Evolutionary conservation across 1,140 invertebrate species (phyloP).

Genomic region (Drosophila rufa): DNA sequence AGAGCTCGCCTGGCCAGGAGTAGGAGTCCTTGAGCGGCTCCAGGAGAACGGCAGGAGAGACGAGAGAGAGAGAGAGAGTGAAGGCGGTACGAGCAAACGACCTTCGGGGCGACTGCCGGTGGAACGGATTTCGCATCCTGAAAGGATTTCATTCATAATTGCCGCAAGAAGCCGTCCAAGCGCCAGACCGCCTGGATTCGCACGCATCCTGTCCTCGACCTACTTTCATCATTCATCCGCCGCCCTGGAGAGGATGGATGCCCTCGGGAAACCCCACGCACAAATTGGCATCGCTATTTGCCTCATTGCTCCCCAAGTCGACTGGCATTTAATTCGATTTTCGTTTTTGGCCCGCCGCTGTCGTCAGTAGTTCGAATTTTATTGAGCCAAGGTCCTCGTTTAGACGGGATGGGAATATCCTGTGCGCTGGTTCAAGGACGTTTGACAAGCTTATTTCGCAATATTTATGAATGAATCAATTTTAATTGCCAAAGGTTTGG

Average conservation of each 20-base stretch:
- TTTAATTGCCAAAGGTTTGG: slow-evolving; percentile 4
- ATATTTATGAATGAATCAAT: slow-evolving; percentile 33
- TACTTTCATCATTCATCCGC: slow-evolving; percentile 23
- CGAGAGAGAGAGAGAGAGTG: slow-evolving; percentile 2
- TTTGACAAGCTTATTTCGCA: neutral
- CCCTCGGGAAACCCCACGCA: slow-evolving; percentile 55
- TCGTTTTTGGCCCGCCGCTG: slow-evolving; percentile 2
- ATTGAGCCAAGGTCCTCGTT: slow-evolving; percentile 36
- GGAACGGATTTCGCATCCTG: slow-evolving; percentile 24
- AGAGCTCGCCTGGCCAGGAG: slow-evolving; percentile 40
- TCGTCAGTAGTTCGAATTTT: slow-evolving; percentile 29
- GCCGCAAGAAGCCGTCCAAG: slow-evolving; percentile 47
- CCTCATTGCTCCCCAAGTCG: slow-evolving; percentile 26
- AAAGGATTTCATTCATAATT: slow-evolving; percentile 79
- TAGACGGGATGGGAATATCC: slow-evolving; percentile 15
- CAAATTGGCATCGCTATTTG: slow-evolving; percentile 35
- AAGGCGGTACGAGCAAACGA: slow-evolving; percentile 1
- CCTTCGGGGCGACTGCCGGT: slow-evolving; percentile 43
- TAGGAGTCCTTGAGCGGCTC: slow-evolving; percentile 68
- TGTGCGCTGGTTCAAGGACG: slow-evolving; percentile 19
- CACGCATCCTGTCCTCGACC: slow-evolving; percentile 59
- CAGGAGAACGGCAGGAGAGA: slow-evolving; percentile 23
- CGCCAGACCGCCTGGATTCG: slow-evolving; percentile 25
- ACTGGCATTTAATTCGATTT: slow-evolving; percentile 44
- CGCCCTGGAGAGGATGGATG: neutral